phyloP scores from a whole-genome alignment of 2,797 vertebrate species.

The Erpetoichthys calabaricus region DNA sequence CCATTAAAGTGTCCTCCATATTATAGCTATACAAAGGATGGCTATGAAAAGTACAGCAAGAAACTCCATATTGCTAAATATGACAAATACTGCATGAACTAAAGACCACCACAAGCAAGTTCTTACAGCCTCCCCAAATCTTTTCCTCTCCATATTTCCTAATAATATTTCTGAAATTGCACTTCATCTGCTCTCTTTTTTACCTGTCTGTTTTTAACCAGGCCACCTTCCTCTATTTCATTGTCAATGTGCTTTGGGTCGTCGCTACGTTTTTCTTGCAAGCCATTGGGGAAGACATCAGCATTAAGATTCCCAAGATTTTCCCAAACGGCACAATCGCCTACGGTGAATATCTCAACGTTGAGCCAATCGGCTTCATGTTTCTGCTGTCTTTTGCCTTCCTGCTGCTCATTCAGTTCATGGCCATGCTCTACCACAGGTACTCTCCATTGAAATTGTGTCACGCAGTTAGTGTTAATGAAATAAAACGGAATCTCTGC shows the following conservation, averaged over 20 bases:
- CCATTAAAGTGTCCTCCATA: no score
- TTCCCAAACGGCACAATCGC: constrained; percentile 26
- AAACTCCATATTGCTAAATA: no score
- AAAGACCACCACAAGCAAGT: no score
- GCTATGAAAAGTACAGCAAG: no score
- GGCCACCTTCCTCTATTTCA: constrained; percentile 64
- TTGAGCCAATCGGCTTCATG: constrained; percentile 65
- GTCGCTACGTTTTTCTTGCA: constrained; percentile 65
- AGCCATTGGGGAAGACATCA: constrained; percentile 51
- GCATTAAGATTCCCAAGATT: constrained; percentile 52
- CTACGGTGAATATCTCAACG: constrained; percentile 28
- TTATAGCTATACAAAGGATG: no score
- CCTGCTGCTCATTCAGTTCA: constrained; percentile 53
- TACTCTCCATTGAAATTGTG: constrained; percentile 19
- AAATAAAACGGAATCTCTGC: not conserved
- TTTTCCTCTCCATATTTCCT: no score
- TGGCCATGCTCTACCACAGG: constrained; percentile 70
- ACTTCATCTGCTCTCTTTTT: no score
- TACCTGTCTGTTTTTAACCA: constrained; percentile 21
- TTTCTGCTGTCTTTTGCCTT: constrained; percentile 57
- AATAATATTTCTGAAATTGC: no score
- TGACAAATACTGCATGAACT: no score
- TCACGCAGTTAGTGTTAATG: not conserved
- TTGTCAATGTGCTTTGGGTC: constrained; percentile 61
- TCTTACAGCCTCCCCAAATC: no score